Evolutionary conservation across 2,888 invertebrate species (phyloP).

Genomic region (Polydrusus pterygomalis): DNA sequence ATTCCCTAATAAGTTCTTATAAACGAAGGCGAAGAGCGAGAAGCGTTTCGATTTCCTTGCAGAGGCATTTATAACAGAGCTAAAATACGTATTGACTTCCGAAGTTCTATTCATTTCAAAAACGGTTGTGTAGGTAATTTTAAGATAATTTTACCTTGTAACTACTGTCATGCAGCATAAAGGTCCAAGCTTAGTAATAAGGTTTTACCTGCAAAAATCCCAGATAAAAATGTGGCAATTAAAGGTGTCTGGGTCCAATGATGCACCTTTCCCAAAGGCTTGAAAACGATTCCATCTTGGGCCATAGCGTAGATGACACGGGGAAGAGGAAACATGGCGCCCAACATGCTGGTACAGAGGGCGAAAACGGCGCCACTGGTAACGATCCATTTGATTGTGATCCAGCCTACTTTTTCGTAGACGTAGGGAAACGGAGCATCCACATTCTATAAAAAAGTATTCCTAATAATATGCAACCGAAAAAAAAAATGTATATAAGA

Average conservation of each 20-base stretch:
- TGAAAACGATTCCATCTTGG: constrained; percentile 89
- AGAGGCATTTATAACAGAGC: no score
- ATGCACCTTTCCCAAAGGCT: constrained; percentile 81
- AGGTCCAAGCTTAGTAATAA: neutral
- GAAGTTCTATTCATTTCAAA: no score
- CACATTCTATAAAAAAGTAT: constrained; percentile 75
- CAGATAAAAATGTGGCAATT: constrained; percentile 84
- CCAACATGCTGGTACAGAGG: constrained; percentile 89
- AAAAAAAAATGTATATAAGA: no score
- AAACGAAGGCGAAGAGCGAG: no score
- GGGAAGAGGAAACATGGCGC: constrained; percentile 92
- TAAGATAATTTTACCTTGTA: no score
- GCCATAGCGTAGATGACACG: constrained; percentile 94
- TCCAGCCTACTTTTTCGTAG: constrained; percentile 85
- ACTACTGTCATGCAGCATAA: no score
- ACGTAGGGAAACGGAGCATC: constrained; percentile 92
- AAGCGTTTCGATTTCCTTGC: no score
- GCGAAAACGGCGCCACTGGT: constrained; percentile 94
- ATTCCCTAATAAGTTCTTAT: no score
- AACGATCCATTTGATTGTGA: constrained; percentile 90
- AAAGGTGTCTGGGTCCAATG: constrained; percentile 86
- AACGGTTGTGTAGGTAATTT: no score
- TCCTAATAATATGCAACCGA: no score
- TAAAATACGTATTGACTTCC: no score
- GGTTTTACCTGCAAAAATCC: constrained; percentile 80